Evolutionary conservation across 2,113 vertebrate species (phyloP), one percentile per base, ranked within the genome.

Genomic region (Rafetus swinhoei): DNA sequence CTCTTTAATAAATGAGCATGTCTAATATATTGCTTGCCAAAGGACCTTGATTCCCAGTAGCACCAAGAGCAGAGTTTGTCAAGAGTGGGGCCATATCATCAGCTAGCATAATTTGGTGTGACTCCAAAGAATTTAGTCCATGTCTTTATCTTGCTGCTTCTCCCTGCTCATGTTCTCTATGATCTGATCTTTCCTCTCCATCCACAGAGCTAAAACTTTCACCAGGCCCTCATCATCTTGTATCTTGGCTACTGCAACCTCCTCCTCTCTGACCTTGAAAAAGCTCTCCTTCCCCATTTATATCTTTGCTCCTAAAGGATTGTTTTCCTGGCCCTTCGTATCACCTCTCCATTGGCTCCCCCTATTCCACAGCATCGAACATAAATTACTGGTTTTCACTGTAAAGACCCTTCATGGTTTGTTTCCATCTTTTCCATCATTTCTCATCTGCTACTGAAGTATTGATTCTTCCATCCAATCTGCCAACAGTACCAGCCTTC

Each of bases 251-350:
- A 19, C 32, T 16, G 39, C 85, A 65, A 82, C 18, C 74, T 77
- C 24, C 18, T 77, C 22, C 45, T 24, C 81, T 55, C 53, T 89
- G 90, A 89, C 91, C 83, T 85, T 4, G 32, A 79, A 79, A 91
- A 93, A 60, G 56, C 90, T 93, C 91, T 80, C 1, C 60, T 7
- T 86, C 65, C 82, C 79, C 72, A 2, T 35, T 89, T 72, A 22
- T 0, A 87, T 82, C 91, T 82, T 19, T 81, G 60, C 80, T 62
- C 89, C 92, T 29, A 29, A 0, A 27, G 50, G 91, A n/a, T 59
- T 4, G 39, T 88, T 90, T 59, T 92, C n/a, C 82, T 82, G 72
- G 32, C 88, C 95, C 91, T 14, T 29, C 93, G 86, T 90, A 90
- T 59, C 65, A 86, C 52, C 53, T 50, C 50, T 86, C 69, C 60